Conservation (phyloP, 2,888 invertebrate species). For the Ypsolopha scabrella region DNA sequence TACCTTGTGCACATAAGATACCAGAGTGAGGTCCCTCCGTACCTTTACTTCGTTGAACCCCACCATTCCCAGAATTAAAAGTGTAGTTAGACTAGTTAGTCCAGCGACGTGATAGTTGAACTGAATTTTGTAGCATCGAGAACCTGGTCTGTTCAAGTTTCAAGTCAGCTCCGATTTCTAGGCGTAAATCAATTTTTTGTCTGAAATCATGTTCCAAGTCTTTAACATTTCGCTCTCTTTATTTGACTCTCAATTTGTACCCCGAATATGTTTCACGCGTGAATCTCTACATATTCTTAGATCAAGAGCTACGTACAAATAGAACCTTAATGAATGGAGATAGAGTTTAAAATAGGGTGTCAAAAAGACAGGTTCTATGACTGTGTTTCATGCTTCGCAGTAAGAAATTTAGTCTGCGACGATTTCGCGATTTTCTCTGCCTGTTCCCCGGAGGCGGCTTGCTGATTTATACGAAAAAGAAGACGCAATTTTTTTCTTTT, state of each 20-base stretch:
- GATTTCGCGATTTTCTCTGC: constrained; percentile 51
- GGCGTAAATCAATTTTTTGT: no score
- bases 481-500: constrained; percentile 25
- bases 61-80: no score
- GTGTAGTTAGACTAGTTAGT: no score
- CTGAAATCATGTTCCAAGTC: no score
- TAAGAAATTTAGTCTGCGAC: constrained; percentile 66
- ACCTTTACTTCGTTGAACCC: no score
- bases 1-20: no score
- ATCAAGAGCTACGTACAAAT: constrained; percentile 14
- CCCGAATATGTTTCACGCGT: constrained; percentile 49
- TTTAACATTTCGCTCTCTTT: neutral
- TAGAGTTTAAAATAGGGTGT: constrained; percentile 16
- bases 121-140: no score
- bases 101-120: no score
- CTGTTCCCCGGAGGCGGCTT: constrained; percentile 39
- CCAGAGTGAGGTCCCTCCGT: no score
- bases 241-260: constrained; percentile 42
- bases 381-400: constrained; percentile 43
- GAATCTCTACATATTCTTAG: constrained; percentile 17
- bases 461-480: constrained; percentile 48
- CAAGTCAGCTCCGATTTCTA: no score
- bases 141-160: no score
- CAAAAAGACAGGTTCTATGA: constrained; percentile 19
- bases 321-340: constrained; percentile 5